Evolutionary conservation across 2,888 invertebrate species (phyloP).

Genomic region (Dysmachus trigonus): DNA sequence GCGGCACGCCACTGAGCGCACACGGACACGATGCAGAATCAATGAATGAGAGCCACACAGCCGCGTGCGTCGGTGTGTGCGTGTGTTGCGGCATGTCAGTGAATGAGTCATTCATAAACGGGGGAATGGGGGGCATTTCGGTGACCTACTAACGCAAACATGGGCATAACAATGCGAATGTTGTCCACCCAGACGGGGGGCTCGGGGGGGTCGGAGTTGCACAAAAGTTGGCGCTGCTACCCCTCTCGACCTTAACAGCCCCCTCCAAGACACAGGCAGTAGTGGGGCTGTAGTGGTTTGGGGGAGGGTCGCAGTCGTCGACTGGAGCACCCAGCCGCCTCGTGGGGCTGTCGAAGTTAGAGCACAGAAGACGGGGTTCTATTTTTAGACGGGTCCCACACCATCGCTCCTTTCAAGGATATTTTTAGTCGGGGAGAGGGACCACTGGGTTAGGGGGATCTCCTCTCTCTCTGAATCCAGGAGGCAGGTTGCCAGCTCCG

Average conservation of each 20-base stretch:
- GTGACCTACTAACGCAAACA: conserved; percentile 50
- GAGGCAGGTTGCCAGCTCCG: not conserved
- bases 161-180: not conserved
- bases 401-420: not conserved
- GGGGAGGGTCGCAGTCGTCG: not conserved
- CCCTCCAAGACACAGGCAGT: not conserved
- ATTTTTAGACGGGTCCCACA: conserved; percentile 9
- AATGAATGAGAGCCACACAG: conserved; percentile 42
- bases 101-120: conserved; percentile 52
- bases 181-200: not conserved
- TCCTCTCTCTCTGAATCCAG: not conserved
- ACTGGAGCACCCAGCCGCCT: not conserved
- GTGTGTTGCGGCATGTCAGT: conserved; percentile 41
- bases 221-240: not conserved
- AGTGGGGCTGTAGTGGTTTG: not conserved
- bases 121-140: conserved; percentile 28
- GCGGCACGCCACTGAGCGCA: conserved; percentile 8
- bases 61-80: not conserved
- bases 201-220: not conserved
- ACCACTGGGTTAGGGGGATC: not conserved
- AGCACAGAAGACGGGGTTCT: not conserved
- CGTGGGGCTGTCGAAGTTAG: not conserved
- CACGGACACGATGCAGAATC: conserved; percentile 19
- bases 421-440: conserved; percentile 6
- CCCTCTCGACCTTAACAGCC: not conserved